phyloP scores from a whole-genome alignment of 2,888 invertebrate species.

The Lasioglossum oenotherae region DNA sequence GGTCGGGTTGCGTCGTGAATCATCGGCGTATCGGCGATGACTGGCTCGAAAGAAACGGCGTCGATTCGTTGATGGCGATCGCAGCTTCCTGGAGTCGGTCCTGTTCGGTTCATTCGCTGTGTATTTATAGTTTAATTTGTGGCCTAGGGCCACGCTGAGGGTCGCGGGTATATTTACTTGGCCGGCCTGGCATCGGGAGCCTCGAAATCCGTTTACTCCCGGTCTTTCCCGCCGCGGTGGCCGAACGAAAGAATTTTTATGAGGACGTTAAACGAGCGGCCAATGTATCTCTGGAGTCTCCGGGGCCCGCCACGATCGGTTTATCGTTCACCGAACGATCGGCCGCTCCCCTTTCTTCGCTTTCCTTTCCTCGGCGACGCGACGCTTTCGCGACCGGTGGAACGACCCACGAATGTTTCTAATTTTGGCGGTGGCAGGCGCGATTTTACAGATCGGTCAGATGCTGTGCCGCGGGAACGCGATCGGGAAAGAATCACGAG shows the following conservation, averaged over 20 bases:
- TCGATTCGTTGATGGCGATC: constrained; percentile 39
- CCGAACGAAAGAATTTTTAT: constrained; percentile 79
- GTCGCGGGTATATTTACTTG: constrained; percentile 82
- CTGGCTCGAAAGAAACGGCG: not conserved
- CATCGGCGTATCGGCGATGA: constrained; percentile 11
- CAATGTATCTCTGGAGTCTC: constrained; percentile 66
- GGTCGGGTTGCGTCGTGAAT: not conserved
- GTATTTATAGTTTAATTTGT: constrained; percentile 83
- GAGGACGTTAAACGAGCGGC: constrained; percentile 75
- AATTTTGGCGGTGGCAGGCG: constrained; percentile 37
- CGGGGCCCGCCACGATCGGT: constrained; percentile 64
- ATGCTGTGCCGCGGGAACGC: not conserved
- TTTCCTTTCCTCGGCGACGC: constrained; percentile 32
- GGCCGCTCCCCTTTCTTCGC: constrained; percentile 51
- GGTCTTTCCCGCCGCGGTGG: constrained; percentile 67
- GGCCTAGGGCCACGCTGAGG: constrained; percentile 80
- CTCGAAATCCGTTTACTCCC: constrained; percentile 68
- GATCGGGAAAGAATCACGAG: not conserved
- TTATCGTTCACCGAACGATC: constrained; percentile 72
- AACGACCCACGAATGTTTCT: constrained; percentile 36
- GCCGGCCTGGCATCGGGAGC: constrained; percentile 72
- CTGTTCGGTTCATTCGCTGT: constrained; percentile 72
- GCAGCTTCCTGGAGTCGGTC: constrained; percentile 67
- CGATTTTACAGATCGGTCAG: constrained; percentile 36
- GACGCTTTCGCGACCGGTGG: constrained; percentile 44